Evolutionary conservation across 2,797 vertebrate species (phyloP), one percentile per base, ranked within the genome.

Genomic region (Cercopithecus diana): DNA sequence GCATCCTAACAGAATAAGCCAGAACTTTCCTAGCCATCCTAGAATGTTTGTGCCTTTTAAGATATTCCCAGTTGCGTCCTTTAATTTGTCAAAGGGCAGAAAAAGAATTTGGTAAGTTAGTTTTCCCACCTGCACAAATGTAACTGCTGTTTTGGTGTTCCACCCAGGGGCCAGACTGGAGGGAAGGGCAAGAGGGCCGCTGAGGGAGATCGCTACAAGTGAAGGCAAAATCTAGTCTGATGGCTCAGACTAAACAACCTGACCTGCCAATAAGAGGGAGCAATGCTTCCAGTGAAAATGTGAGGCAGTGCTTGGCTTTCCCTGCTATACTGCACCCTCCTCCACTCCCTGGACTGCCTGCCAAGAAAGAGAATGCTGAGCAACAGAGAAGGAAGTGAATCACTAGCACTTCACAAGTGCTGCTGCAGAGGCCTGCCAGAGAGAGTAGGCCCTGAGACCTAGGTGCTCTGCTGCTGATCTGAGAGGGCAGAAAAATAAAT

Each of bases 281-380:
- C 52, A 28, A 2, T 4, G 22, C 26, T 36, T 19, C 12, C 5
- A 33, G 10, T 5, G 57, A 57, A 52, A 81, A 24, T 6, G 2
- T 1, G 7, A 7, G 24, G 22, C 10, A 10, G 14, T 20, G 3
- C 24, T 30, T 48, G 6, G 19, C 11, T 6, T 73, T 80, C 36
- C 13, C 0, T 4, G 26, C 17, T 7, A 28, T 2, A 10, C 11
- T 1, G 28, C 13, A 13, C 11, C 7, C 2, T 12, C 20, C 2
- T 89, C 7, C 28, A 15, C 0, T 8, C 5, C 28, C 1, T 50
- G 1, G 20, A 7, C 2, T 80, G 26, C 7, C 12, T 19, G 11
- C 41, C 0, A 17, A 61, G 50, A 43, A 77, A 8, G 13, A 80
- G 15, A 55, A 87, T 8, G 30, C 19, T 8, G 19, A 73, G 33